These are phyloP conservation scores for Anorthoa munda DNA, from an alignment of 2,888 invertebrate genomes.

Conservation along the genomic window DNA sequence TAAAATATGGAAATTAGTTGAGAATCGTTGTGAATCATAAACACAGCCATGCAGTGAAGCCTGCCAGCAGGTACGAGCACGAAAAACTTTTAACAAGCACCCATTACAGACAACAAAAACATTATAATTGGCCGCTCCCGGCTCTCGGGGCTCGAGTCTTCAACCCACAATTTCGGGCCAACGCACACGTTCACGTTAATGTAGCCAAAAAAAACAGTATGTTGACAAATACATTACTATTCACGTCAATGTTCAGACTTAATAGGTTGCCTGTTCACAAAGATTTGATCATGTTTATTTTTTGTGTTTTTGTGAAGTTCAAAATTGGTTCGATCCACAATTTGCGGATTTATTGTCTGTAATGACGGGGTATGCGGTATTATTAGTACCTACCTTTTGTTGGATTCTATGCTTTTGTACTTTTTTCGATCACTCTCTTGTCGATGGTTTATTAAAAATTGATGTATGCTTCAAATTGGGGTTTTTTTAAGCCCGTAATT, in stretches of 20 bases:
- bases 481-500: constrained; percentile 28
- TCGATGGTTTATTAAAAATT: constrained; percentile 52
- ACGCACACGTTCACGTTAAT: constrained; percentile 58
- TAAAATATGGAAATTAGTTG: constrained; percentile 61
- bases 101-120: constrained; percentile 68
- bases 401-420: constrained; percentile 61
- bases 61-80: constrained; percentile 52
- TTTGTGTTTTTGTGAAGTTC: constrained; percentile 64
- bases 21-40: constrained; percentile 28
- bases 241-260: constrained; percentile 56
- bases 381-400: constrained; percentile 62
- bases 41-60: constrained; percentile 30
- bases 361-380: constrained; percentile 79
- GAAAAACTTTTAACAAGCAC: constrained; percentile 69
- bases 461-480: constrained; percentile 51
- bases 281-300: constrained; percentile 63
- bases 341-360: constrained; percentile 82
- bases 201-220: constrained; percentile 56
- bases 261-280: constrained; percentile 57
- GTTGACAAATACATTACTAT: constrained; percentile 55
- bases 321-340: constrained; percentile 72
- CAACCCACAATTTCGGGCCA: constrained; percentile 35
- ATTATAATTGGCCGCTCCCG: constrained; percentile 74
- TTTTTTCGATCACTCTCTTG: constrained; percentile 70
- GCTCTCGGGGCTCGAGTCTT: constrained; percentile 47